These are phyloP conservation scores for Oreonectes daqikongensis DNA, from an alignment of 2,797 vertebrate species.

Conservation along the genomic window DNA sequence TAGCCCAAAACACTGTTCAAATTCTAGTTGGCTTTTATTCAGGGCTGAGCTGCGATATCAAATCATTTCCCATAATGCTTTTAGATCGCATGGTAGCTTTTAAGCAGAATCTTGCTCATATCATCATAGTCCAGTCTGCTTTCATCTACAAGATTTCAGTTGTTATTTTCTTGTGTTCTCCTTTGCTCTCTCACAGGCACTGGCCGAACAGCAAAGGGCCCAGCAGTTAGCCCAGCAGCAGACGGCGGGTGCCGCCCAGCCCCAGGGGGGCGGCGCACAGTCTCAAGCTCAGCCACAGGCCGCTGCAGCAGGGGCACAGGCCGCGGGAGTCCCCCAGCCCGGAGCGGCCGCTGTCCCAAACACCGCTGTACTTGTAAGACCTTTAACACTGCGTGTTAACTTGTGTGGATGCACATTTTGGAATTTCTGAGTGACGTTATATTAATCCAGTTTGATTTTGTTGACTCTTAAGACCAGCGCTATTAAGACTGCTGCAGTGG, in stretches of 20 bases:
- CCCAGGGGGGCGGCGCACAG: constrained; percentile 73
- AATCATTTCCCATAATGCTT: too few relatives aligned
- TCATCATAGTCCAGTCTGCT: too few relatives aligned
- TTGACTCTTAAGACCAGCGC: constrained; percentile 80
- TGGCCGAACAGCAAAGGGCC: constrained; percentile 90
- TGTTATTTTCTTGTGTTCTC: neutral
- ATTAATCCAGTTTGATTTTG: neutral
- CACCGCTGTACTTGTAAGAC: constrained; percentile 86
- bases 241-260: constrained; percentile 75
- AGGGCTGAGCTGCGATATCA: too few relatives aligned
- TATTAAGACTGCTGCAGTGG: constrained; percentile 85
- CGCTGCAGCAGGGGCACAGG: constrained; percentile 63
- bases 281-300: constrained; percentile 75
- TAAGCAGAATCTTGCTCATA: neutral
- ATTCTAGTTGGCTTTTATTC: too few relatives aligned
- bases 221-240: constrained; percentile 83
- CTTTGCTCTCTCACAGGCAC: constrained; percentile 72
- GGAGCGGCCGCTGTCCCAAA: constrained; percentile 82
- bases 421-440: neutral
- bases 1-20: too few relatives aligned
- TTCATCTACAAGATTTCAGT: neutral
- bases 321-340: constrained; percentile 73
- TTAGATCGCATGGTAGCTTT: too few relatives aligned
- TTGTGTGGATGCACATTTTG: neutral
- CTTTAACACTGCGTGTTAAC: neutral